Evolutionary conservation across 2,888 invertebrate species (phyloP).

Genomic region (Axea sp.): DNA sequence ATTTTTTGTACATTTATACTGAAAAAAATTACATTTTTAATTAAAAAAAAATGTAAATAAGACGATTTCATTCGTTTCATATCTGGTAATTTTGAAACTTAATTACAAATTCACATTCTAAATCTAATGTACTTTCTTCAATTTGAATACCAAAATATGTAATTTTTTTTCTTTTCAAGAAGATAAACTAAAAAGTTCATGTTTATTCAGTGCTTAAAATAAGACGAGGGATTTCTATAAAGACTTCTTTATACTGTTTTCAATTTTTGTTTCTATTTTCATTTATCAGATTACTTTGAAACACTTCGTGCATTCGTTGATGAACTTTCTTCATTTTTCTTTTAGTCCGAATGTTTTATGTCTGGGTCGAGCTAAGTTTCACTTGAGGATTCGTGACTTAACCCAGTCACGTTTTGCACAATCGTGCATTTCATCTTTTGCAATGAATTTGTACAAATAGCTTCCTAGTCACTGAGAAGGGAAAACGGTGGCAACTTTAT

Average conservation of each 20-base stretch:
- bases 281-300: constrained; percentile 30
- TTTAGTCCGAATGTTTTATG: constrained; percentile 66
- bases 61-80: too few species aligned
- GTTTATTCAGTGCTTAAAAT: constrained; percentile 29
- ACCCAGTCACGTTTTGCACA: constrained; percentile 62
- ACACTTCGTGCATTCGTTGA: constrained; percentile 49
- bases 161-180: too few species aligned
- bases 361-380: constrained; percentile 72
- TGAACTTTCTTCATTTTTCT: constrained; percentile 70
- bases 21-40: too few species aligned
- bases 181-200: too few species aligned
- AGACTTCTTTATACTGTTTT: too few species aligned
- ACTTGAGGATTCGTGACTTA: constrained; percentile 62
- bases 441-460: constrained; percentile 33
- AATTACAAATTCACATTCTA: too few species aligned
- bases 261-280: constrained; percentile 17
- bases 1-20: too few species aligned
- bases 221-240: constrained; percentile 31
- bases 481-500: constrained; percentile 21
- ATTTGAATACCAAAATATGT: too few species aligned
- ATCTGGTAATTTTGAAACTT: too few species aligned
- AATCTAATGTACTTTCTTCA: too few species aligned
- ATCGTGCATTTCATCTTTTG: constrained; percentile 58
- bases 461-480: constrained; percentile 49
- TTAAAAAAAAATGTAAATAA: too few species aligned